Evolutionary conservation across 2,113 vertebrate genomes (phyloP).

Genomic region (Ivindomyrus marchei): DNA sequence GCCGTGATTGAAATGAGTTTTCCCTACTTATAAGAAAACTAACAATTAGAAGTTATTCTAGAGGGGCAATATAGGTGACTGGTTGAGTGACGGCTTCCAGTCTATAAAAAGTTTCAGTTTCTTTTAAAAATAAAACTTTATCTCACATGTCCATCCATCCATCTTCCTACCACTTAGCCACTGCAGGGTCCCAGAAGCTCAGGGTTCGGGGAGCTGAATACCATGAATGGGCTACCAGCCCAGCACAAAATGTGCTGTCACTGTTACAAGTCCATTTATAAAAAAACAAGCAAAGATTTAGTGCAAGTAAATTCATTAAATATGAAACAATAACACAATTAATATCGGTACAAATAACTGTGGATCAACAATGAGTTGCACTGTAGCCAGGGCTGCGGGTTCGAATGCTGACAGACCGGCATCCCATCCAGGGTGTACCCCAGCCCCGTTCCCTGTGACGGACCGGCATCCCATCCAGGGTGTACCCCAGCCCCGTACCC

Average conservation of each 20-base stretch:
- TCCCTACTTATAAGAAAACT: neutral
- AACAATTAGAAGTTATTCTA: neutral
- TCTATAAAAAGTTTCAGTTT: neutral
- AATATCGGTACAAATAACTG: neutral
- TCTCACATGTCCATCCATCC: neutral
- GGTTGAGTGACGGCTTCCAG: neutral
- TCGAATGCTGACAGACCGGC: neutral
- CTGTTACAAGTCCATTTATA: neutral
- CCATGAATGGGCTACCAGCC: neutral
- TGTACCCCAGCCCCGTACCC: no score
- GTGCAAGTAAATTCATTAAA: neutral
- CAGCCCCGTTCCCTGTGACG: neutral
- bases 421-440: neutral
- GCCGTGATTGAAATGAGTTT: slow-evolving; percentile 8
- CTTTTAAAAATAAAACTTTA: neutral
- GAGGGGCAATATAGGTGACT: neutral
- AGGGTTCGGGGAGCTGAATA: neutral
- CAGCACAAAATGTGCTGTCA: neutral
- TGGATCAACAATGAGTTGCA: neutral
- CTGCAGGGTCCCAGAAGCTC: neutral
- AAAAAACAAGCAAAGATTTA: neutral
- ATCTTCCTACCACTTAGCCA: neutral
- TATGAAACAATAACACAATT: neutral
- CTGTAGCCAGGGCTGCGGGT: neutral
- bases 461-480: no score